Evolutionary conservation across 1,140 invertebrate species (phyloP).

Genomic region (Temnothorax nylanderi): DNA sequence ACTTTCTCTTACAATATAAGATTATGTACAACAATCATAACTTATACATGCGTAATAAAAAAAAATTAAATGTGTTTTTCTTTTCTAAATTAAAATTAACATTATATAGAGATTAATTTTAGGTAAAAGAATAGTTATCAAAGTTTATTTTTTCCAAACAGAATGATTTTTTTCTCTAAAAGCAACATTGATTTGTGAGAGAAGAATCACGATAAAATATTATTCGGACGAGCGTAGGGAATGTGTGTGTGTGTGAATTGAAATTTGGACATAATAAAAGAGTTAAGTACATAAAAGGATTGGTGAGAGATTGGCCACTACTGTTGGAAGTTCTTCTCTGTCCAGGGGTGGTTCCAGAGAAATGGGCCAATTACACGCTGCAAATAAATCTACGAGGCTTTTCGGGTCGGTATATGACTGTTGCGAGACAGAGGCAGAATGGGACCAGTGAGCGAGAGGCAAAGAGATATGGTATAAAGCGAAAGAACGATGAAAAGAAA

Average conservation of each 20-base stretch:
- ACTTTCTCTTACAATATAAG: background rate
- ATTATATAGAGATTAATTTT: background rate
- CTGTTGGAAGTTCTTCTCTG: constrained; percentile 16
- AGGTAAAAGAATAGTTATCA: background rate
- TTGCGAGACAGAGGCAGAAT: constrained; percentile 39
- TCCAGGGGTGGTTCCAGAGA: constrained; percentile 38
- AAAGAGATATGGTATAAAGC: background rate
- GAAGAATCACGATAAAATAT: background rate
- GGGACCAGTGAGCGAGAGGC: background rate
- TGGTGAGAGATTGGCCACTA: constrained; percentile 8
- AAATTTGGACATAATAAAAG: constrained; percentile 39
- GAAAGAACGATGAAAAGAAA: background rate
- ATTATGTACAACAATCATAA: background rate
- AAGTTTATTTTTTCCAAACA: background rate
- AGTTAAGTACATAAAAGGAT: constrained; percentile 11
- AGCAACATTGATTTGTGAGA: background rate
- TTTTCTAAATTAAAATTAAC: background rate
- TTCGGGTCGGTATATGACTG: constrained; percentile 57
- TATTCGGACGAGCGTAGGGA: constrained; percentile 2
- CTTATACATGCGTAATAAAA: background rate
- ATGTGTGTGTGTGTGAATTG: constrained; percentile 18
- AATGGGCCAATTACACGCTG: constrained; percentile 75
- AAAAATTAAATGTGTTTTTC: background rate
- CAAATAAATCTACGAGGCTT: constrained; percentile 75
- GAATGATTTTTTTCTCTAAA: background rate